Percentiles rank a stretch among this genome's conserved stretches.
Conservation (phyloP, 2,888 invertebrate species). For the Lapara coniferarum region DNA sequence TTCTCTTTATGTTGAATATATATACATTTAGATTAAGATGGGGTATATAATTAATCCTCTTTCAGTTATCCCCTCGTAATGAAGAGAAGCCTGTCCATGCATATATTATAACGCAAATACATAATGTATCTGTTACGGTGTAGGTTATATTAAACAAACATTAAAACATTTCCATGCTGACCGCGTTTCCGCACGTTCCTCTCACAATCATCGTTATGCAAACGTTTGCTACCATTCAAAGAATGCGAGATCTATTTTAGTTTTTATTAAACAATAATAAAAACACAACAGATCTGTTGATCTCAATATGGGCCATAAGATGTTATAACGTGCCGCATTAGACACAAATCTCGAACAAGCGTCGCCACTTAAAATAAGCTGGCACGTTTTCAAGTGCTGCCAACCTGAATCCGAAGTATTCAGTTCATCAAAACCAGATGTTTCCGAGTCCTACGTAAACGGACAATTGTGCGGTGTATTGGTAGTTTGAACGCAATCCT, state of each 20-base stretch:
- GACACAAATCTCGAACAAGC: slow-evolving; percentile 76
- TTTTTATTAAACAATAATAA: slow-evolving; percentile 30
- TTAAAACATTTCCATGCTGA: slow-evolving; percentile 1
- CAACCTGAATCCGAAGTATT: slow-evolving; percentile 80
- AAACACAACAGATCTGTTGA: slow-evolving; percentile 46
- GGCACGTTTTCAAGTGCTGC: slow-evolving; percentile 80
- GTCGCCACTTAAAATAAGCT: slow-evolving; percentile 82
- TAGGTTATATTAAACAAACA: slow-evolving; percentile 7
- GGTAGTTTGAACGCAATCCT: slow-evolving; percentile 50
- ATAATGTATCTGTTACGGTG: slow-evolving; percentile 1
- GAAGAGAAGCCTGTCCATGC: slow-evolving; percentile 11
- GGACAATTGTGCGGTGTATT: slow-evolving; percentile 54
- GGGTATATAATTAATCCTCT: slow-evolving; percentile 5
- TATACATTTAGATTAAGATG: background rate
- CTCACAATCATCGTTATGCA: slow-evolving; percentile 13
- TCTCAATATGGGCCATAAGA: slow-evolving; percentile 63
- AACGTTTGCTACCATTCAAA: slow-evolving; percentile 15
- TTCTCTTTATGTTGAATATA: background rate
- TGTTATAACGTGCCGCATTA: slow-evolving; percentile 63
- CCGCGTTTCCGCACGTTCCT: slow-evolving; percentile 11
- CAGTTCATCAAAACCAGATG: slow-evolving; percentile 82
- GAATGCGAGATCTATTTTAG: slow-evolving; percentile 26
- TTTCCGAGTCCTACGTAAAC: slow-evolving; percentile 73
- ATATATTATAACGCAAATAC: slow-evolving; percentile 32
- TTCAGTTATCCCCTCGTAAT: slow-evolving; percentile 1